Conservation (phyloP, 2,888 invertebrate genomes). For the Esperia sulphurella region DNA sequence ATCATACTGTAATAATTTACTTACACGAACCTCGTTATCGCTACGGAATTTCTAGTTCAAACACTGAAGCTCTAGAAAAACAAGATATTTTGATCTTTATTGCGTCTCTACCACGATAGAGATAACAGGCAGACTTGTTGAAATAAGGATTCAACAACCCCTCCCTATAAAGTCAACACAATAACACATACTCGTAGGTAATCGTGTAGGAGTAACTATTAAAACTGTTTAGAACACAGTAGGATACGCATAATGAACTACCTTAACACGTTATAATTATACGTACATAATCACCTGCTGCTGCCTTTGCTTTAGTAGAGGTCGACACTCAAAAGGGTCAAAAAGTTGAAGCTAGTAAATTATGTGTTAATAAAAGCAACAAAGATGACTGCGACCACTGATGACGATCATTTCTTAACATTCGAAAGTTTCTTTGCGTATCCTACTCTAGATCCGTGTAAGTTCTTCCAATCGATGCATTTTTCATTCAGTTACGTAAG, state of each 20-base stretch:
- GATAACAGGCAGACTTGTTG: conserved; percentile 33
- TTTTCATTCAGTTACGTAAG: conserved; percentile 24
- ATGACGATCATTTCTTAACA: neutral
- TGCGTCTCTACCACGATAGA: conserved; percentile 24
- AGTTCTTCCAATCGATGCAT: conserved; percentile 1
- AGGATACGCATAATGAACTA: no score
- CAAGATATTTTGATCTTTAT: conserved; percentile 46
- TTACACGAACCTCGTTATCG: conserved; percentile 41
- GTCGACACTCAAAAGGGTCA: no score
- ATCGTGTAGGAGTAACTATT: no score
- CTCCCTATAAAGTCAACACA: conserved; percentile 8
- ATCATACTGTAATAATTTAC: conserved; percentile 7
- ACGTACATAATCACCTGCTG: no score
- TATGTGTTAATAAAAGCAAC: no score
- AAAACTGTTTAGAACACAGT: no score
- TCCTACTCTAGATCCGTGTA: conserved; percentile 9
- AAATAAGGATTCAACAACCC: conserved; percentile 25
- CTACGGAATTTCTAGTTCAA: conserved; percentile 53
- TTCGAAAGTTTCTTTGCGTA: conserved; percentile 3
- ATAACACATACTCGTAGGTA: no score
- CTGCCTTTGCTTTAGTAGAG: no score
- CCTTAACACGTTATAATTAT: no score
- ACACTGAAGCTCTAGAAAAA: conserved; percentile 53
- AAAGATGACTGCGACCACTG: no score
- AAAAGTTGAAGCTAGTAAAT: no score